Base-by-base conservation (phyloP, 2,797 vertebrate species). In the Mus caroli region DNA sequence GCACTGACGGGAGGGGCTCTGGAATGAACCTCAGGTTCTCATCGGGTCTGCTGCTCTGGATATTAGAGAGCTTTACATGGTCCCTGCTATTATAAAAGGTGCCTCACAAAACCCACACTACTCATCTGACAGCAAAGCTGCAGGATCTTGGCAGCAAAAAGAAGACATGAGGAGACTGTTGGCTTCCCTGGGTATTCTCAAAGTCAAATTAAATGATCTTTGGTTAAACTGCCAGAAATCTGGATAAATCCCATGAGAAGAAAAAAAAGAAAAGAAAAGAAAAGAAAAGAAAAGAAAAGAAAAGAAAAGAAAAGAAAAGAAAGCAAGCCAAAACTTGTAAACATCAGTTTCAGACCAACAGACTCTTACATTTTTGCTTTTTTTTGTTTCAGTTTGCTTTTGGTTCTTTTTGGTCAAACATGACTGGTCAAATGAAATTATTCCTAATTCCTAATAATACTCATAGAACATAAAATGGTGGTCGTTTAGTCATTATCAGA, bases 11-110 rank as follows among this genome's bases (percentile, higher is more conserved):
- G 46, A 95, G 37, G 52, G 77, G 75, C 82, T 79, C 17, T 64
- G 85, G 92, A 91, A 95, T 85, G 43, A 77, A 92, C 95, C 90
- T 94, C 96, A 96, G 94, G 80, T 96, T 96, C 80, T 90, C 80
- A 82, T 73, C 58, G 85, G 90, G 91, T 82, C 97, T 90, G 93
- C 31, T 95, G 86, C 73, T n/a, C 91, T 90, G 52, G 93, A 97
- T 96, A 97, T 85, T 52, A 40, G 26, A 58, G 60, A 60, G 92
- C 87, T 97, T 88, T 87, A 88, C 69, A 95, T 73, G 96, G 96
- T 71, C 20, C 77, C 85, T 93, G 77, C 76, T 91, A 89, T 79
- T 97, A 71, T 92, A 46, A 90, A 96, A 92, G 80, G 92, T 84
- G 78, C 88, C 86, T 96, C 93, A 93, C 71, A 93, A 58, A 86